Base-by-base conservation (phyloP, 2,888 invertebrate genomes). In the Scaptomyza reducta region DNA sequence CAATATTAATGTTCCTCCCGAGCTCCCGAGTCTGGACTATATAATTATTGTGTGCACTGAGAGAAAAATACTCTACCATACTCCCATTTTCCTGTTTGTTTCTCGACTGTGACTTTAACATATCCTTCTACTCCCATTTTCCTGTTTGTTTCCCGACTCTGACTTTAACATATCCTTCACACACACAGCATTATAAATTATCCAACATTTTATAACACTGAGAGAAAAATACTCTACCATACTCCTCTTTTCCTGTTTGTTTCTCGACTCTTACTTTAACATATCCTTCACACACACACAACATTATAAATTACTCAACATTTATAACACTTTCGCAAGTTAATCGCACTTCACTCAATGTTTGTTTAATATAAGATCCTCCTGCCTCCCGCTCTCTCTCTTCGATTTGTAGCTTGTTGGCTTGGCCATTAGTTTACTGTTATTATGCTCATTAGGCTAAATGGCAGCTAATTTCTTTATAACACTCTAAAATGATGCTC, bases 381-480 rank as follows among this genome's bases (percentile, higher is more conserved):
- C 22, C 22, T 22, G 4, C 3, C 22, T 22, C 22, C 5, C 22
- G 3, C 22, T 22, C 22, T 3, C 13, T 58, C 46, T 35, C 49
- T 33, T 13, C 9, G 40, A 3, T 35, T 50, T 38, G 1, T 49
- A 51, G 56, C 22, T 22, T 22, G 22, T 0, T 49, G 51, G 56
- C 22, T 22, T 22, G 22, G 65, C 66, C 76, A 83, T 83, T 83
- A 80, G 81, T 86, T 78, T 78, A 61, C 69, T 83, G 78, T 83
- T 86, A 83, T 83, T 83, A 80, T 80, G 53, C 78, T 80, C 82
- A 83, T 83, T 83, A 80, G 68, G 60, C 81, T 86, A 86, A 81
- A 83, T 83, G 81, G 63, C 69, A 57, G 84, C 84, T 83, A 83
- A 83, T 86, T 86, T 86, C 84, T 86, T 86, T 79, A 75, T 75